phyloP scores from a whole-genome alignment of 2,797 vertebrate genomes.

The Ctenopoma multispine region DNA sequence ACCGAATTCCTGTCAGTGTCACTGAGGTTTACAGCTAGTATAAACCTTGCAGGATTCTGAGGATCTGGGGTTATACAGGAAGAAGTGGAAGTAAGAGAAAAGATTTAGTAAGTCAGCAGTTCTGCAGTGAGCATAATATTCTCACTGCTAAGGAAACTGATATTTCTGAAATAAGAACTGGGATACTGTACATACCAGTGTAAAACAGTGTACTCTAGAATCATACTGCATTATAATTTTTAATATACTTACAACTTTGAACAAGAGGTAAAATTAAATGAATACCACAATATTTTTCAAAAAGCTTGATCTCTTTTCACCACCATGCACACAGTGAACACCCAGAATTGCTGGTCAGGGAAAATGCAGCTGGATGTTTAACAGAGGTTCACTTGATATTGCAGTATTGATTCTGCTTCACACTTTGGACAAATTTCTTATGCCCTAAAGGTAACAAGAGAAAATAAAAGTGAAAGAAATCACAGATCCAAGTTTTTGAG shows the following conservation, averaged over 20 bases:
- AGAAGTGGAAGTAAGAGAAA: constrained; percentile 27
- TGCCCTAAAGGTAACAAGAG: constrained; percentile 74
- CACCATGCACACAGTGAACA: constrained; percentile 22
- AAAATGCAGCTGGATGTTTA: constrained; percentile 70
- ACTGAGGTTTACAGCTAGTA: constrained; percentile 40
- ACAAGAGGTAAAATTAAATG: constrained; percentile 8
- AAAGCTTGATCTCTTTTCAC: constrained; percentile 28
- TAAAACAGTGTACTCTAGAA: background rate
- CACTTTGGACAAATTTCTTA: constrained; percentile 65
- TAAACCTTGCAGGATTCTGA: constrained; percentile 48
- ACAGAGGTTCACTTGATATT: constrained; percentile 73
- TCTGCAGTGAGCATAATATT: constrained; percentile 10
- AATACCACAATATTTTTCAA: constrained; percentile 23
- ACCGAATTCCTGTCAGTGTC: constrained; percentile 54
- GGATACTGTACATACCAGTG: constrained; percentile 1
- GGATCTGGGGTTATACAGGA: constrained; percentile 29
- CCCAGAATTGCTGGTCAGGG: constrained; percentile 48
- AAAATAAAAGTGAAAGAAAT: constrained; percentile 71
- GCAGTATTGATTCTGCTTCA: constrained; percentile 72
- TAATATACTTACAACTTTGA: constrained; percentile 1
- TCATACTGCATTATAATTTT: background rate
- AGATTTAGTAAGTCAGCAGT: constrained; percentile 37
- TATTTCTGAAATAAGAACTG: background rate
- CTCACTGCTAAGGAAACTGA: background rate
- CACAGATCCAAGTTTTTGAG: constrained; percentile 63